These are phyloP conservation scores for Lepilemur ruficaudatus DNA, from an alignment of 2,797 vertebrate species.

Conservation along the genomic window DNA sequence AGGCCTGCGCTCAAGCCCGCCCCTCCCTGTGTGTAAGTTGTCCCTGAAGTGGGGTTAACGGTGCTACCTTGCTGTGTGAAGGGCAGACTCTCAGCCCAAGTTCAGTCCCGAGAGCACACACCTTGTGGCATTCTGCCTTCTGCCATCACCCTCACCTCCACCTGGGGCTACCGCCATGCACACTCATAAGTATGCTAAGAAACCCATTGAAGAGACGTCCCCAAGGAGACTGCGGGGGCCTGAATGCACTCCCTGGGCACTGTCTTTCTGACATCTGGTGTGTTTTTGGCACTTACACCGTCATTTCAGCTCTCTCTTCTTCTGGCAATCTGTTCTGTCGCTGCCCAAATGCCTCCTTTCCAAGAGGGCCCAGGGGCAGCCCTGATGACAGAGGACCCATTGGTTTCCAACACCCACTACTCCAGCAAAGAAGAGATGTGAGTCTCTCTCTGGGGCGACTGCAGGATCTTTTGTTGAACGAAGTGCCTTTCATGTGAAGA, in stretches of 20 bases:
- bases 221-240: background rate
- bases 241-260: background rate
- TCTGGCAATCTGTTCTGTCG: background rate
- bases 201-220: background rate
- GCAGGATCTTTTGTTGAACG: constrained; percentile 88
- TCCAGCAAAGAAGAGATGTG: constrained; percentile 22
- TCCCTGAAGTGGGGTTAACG: background rate
- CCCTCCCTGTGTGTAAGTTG: background rate
- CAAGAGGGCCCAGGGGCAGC: accelerated
- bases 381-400: accelerated
- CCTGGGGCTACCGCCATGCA: accelerated
- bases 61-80: background rate
- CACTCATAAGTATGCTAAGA: background rate
- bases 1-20: background rate
- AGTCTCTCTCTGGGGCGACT: constrained; percentile 59
- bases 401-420: background rate
- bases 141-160: accelerated
- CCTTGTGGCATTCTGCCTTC: too few relatives aligned
- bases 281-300: background rate
- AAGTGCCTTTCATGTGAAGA: constrained; percentile 87
- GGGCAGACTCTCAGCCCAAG: background rate
- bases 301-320: background rate
- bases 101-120: background rate
- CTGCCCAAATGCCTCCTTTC: background rate
- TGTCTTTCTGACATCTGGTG: background rate